These are phyloP conservation scores for Cephonodes hylas DNA, from an alignment of 2,888 invertebrate genomes.

Conservation along the genomic window DNA sequence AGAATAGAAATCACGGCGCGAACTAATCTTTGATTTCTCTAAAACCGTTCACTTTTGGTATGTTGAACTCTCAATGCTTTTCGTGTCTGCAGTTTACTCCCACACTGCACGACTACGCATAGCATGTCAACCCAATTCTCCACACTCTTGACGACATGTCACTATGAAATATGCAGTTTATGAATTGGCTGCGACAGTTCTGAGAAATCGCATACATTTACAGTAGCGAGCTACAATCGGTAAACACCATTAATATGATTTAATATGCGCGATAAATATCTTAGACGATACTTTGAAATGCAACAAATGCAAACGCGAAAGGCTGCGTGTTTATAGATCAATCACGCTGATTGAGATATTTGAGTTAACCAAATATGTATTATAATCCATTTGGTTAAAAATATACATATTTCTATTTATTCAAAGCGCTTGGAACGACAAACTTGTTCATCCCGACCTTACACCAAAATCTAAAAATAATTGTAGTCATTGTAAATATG, in stretches of 20 bases:
- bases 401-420: background rate
- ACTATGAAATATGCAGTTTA: constrained; percentile 19
- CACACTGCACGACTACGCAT: constrained; percentile 16
- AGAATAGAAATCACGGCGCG: constrained; percentile 44
- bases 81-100: background rate
- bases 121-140: constrained; percentile 16
- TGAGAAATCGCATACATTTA: background rate
- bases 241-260: constrained; percentile 2
- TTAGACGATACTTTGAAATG: background rate
- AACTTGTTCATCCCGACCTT: no score
- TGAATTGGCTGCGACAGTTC: background rate
- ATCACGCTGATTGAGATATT: background rate
- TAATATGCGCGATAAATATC: background rate
- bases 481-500: no score
- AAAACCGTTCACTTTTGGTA: constrained; percentile 36
- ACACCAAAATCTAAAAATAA: no score
- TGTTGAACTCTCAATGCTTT: background rate
- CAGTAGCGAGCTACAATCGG: background rate
- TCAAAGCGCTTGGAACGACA: no score
- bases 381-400: no score
- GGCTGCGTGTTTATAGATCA: background rate
- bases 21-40: constrained; percentile 35
- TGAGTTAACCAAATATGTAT: background rate
- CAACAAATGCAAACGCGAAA: background rate
- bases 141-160: constrained; percentile 26